These are phyloP conservation scores for Chiroxiphia lanceolata DNA, from an alignment of 2,797 vertebrate genomes.

Conservation along the genomic window DNA sequence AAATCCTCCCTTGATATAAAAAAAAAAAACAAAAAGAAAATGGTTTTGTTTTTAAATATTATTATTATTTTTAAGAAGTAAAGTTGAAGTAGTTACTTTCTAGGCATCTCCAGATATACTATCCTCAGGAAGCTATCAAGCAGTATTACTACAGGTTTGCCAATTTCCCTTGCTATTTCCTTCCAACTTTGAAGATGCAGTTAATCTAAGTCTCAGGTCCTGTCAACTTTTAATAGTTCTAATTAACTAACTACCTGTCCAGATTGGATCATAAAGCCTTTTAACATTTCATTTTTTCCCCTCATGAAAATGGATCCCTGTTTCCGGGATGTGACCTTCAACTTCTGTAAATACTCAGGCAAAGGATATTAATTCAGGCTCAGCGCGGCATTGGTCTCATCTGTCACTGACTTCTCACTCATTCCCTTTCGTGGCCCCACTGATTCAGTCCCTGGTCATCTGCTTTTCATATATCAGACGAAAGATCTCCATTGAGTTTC, in stretches of 20 bases:
- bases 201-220: constrained; percentile 69
- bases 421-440: neutral
- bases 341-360: constrained; percentile 60
- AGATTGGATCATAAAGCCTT: constrained; percentile 71
- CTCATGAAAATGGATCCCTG: constrained; percentile 69
- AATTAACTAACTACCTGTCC: constrained; percentile 75
- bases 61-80: neutral
- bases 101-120: neutral
- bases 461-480: constrained; percentile 47
- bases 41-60: neutral
- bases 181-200: constrained; percentile 54
- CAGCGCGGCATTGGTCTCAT: constrained; percentile 33
- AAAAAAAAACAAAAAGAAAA: neutral
- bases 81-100: neutral
- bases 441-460: constrained; percentile 10
- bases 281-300: constrained; percentile 72
- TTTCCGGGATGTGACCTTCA: constrained; percentile 72
- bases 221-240: constrained; percentile 77
- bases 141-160: constrained; percentile 51
- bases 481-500: constrained; percentile 55
- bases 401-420: constrained; percentile 56
- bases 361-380: constrained; percentile 51
- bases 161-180: constrained; percentile 62
- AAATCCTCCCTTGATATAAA: constrained; percentile 26
- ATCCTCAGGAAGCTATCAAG: constrained; percentile 50